Evolutionary conservation across 2,797 vertebrate species (phyloP).

Genomic region (Smutsia temminckii): DNA sequence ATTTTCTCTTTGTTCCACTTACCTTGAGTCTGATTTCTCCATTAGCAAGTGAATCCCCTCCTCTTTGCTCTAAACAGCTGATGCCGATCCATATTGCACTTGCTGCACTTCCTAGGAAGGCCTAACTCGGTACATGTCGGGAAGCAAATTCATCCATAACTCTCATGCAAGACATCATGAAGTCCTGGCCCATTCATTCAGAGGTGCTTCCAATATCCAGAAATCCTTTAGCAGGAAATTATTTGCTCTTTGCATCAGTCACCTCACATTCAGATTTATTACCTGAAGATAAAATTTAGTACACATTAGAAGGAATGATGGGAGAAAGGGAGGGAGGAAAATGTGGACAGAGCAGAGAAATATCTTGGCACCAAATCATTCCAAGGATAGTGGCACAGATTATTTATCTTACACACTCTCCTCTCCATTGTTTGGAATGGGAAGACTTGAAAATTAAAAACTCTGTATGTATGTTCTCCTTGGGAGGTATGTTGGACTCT

Average conservation of each 20-base stretch:
- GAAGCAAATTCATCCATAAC: constrained; percentile 35
- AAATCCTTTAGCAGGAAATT: constrained; percentile 29
- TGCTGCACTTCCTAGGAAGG: not conserved
- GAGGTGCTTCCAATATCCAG: not conserved
- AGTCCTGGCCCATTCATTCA: not conserved
- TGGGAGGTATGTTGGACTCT: constrained; percentile 69
- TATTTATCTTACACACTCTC: constrained; percentile 52
- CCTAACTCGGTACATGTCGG: not conserved
- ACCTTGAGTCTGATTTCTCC: not conserved
- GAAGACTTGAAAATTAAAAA: constrained; percentile 65
- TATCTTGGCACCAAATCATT: not conserved
- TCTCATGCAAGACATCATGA: not conserved
- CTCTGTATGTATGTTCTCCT: constrained; percentile 70
- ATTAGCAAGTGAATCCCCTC: not conserved
- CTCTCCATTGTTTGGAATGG: constrained; percentile 57
- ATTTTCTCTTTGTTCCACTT: constrained; percentile 18
- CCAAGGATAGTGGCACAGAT: not conserved
- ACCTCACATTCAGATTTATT: not conserved
- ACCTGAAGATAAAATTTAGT: constrained; percentile 21
- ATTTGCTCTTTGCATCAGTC: constrained; percentile 28
- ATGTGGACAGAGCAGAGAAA: not conserved
- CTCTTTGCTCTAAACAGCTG: not conserved
- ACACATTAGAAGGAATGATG: not conserved
- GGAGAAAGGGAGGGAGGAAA: not conserved
- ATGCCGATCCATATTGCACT: not conserved